Evolutionary conservation across 2,888 invertebrate species (phyloP), one percentile per base, ranked within the genome.

Genomic region (Drosophila parthenogenetica): DNA sequence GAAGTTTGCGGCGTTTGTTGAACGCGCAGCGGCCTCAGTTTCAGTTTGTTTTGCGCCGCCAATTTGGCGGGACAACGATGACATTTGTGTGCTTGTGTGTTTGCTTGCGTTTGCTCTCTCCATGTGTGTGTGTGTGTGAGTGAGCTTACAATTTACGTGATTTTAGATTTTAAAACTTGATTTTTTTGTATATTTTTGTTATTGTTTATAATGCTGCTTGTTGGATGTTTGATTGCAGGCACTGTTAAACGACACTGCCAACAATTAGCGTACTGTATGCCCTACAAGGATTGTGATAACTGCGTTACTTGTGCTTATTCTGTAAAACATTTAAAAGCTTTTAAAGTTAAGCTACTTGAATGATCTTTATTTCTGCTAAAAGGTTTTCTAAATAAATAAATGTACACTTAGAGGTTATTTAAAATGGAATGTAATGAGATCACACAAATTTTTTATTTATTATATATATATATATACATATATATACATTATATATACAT

Each of bases 11-110:
- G 66, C 63, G 40, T 42, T 64, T 61, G 59, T 57, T 71, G 43
- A 29, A 59, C 67, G 63, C 62, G 54, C 75, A 63, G 66, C 53
- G 58, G 67, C 51, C 60, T 70, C 79, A 69, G 75, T 68, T 82
- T 84, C 79, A 84, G 83, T 84, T 84, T 81, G 87, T 78, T 78
- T 78, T 89, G 86, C 77, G 77, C 83, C 84, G 81, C 89, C 89
- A 84, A 84, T 87, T 81, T 84, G 81, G 80, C 75, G 80, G 73
- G 80, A 51, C 60, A 43, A 19, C 45, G 35, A 46, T n/a, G 62
- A 50, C 54, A 17, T 46, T 42, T 55, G 69, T 45, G 19, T 40
- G 42, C 50, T 16, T 43, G 32, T 37, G 37, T 14, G 29, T 51
- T 60, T 62, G 54, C 68, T 32, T 49, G 69, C 71, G 69, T 74